A percentile compares a stretch with the other conserved stretches of the same genome.
Conservation (phyloP, 2,888 invertebrate species). For the Lapara coniferarum region DNA sequence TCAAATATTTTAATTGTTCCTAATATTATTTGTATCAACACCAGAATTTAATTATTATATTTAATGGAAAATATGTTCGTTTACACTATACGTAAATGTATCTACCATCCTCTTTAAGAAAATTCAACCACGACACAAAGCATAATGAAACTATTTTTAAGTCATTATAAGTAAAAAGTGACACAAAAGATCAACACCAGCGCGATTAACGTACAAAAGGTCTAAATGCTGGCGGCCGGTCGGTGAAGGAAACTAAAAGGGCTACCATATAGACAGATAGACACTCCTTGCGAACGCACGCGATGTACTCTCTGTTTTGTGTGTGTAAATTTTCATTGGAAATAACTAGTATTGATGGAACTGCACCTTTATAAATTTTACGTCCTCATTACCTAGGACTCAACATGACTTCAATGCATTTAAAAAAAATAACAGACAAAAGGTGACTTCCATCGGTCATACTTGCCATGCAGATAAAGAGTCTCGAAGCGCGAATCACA, state of each 20-base stretch:
- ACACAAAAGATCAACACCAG: no score
- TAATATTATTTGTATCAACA: no score
- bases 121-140: no score
- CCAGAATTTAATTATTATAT: no score
- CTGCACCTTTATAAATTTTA: not conserved
- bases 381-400: not conserved
- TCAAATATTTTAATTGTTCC: no score
- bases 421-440: not conserved
- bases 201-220: not conserved
- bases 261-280: not conserved
- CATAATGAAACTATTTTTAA: no score
- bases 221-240: not conserved
- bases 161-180: no score
- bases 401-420: not conserved
- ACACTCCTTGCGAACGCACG: not conserved
- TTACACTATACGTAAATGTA: no score
- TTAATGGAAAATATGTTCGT: no score
- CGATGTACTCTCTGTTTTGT: not conserved
- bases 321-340: not conserved
- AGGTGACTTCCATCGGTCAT: not conserved
- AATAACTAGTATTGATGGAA: not conserved
- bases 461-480: not conserved
- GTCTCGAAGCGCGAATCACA: not conserved
- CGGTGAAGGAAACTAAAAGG: not conserved
- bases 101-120: no score